These are phyloP conservation scores for Carassius carassius DNA, from an alignment of 2,113 vertebrate genomes.

Conservation along the genomic window DNA sequence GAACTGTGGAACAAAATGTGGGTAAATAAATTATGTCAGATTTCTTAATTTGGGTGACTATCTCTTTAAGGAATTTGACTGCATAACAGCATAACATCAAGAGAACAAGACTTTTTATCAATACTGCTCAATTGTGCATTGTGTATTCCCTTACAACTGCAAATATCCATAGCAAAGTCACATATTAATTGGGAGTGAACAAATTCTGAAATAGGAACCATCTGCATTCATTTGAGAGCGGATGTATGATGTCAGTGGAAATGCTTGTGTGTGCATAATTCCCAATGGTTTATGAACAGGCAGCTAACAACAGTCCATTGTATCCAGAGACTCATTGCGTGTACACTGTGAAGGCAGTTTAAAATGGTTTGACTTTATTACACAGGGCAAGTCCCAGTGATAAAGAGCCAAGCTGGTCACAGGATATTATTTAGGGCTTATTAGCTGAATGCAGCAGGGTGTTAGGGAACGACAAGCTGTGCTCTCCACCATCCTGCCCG, in stretches of 20 bases:
- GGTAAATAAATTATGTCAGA: background rate
- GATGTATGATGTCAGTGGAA: background rate
- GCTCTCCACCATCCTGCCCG: conserved; percentile 57
- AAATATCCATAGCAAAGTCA: background rate
- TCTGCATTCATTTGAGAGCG: conserved; percentile 9
- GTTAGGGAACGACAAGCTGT: conserved; percentile 66
- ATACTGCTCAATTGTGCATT: background rate
- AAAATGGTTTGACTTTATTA: conserved; percentile 67
- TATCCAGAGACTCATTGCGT: conserved; percentile 39
- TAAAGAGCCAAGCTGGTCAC: conserved; percentile 43
- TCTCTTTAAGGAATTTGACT: background rate
- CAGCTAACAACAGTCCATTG: conserved; percentile 34
- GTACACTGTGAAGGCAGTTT: conserved; percentile 28
- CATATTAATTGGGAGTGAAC: background rate
- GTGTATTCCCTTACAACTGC: background rate
- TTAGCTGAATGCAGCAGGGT: conserved; percentile 70
- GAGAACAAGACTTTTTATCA: background rate
- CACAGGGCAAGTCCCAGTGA: conserved; percentile 51
- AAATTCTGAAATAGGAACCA: background rate
- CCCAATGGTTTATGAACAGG: conserved; percentile 25
- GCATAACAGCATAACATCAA: background rate
- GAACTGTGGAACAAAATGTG: background rate
- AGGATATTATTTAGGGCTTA: conserved; percentile 74
- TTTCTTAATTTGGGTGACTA: background rate
- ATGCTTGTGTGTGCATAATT: conserved; percentile 6